Evolutionary conservation across 2,797 vertebrate species (phyloP).

Genomic region (Gymnothorax reevesii): DNA sequence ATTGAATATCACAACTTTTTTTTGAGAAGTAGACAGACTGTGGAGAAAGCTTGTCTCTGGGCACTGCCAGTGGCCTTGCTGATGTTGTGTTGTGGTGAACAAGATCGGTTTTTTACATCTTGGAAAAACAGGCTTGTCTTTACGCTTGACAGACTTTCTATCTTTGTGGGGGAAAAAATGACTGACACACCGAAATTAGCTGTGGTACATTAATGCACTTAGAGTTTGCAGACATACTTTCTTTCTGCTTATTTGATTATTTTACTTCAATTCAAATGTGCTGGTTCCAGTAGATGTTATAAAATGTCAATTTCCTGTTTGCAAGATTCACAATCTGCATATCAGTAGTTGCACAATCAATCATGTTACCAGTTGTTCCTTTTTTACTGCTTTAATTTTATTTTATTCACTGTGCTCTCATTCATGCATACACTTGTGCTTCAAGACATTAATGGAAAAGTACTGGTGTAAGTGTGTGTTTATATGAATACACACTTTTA

Average conservation of each 20-base stretch:
- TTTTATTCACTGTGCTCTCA: not conserved
- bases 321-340: not conserved
- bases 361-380: not conserved
- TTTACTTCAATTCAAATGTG: not conserved
- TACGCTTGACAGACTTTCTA: not conserved
- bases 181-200: too few species aligned
- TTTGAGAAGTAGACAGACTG: slow-evolving; percentile 36
- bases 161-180: too few species aligned
- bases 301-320: not conserved
- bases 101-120: not conserved
- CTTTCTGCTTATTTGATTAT: not conserved
- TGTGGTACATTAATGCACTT: not conserved
- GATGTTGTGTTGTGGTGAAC: not conserved
- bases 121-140: not conserved
- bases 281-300: not conserved
- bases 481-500: slow-evolving; percentile 36
- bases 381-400: not conserved
- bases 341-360: not conserved
- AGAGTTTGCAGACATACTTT: not conserved
- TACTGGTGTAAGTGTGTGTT: not conserved
- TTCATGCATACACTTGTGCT: not conserved
- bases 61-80: not conserved
- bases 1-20: slow-evolving; percentile 44
- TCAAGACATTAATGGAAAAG: not conserved
- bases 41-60: not conserved